Conservation (phyloP, 2,888 invertebrate genomes). For the Habrosyne pyritoides region DNA sequence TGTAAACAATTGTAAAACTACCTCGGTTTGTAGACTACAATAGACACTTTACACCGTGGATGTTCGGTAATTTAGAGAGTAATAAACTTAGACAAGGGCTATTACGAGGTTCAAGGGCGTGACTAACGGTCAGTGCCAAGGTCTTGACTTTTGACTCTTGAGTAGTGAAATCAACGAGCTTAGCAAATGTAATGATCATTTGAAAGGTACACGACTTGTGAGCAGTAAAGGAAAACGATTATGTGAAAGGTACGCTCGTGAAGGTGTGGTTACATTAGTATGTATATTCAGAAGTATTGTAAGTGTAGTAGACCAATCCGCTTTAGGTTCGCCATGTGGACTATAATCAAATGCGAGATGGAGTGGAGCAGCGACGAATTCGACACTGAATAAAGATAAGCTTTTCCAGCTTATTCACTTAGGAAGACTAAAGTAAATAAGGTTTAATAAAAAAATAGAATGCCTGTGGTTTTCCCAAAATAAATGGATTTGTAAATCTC, state of each 20-base stretch:
- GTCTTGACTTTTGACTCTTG: conserved; percentile 16
- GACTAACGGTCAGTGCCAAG: conserved; percentile 39
- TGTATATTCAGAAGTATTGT: too few species aligned
- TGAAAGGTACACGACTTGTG: background rate
- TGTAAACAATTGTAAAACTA: background rate
- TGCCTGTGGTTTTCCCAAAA: background rate
- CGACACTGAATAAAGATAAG: too few species aligned
- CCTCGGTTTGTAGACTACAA: background rate
- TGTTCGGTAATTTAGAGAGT: background rate
- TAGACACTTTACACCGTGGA: conserved; percentile 5
- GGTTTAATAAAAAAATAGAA: background rate
- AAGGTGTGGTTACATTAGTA: too few species aligned
- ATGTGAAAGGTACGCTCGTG: too few species aligned
- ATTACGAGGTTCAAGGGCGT: conserved; percentile 40
- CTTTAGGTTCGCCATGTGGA: too few species aligned
- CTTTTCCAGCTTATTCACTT: too few species aligned
- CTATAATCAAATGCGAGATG: too few species aligned
- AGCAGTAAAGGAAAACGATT: too few species aligned
- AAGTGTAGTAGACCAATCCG: too few species aligned
- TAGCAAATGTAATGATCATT: background rate
- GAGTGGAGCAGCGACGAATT: too few species aligned
- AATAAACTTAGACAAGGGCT: conserved; percentile 7
- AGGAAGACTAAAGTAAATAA: too few species aligned
- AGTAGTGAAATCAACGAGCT: conserved; percentile 2
- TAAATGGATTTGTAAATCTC: background rate